Base-by-base conservation (phyloP, 2,113 vertebrate species). In the Lutjanus erythropterus region DNA sequence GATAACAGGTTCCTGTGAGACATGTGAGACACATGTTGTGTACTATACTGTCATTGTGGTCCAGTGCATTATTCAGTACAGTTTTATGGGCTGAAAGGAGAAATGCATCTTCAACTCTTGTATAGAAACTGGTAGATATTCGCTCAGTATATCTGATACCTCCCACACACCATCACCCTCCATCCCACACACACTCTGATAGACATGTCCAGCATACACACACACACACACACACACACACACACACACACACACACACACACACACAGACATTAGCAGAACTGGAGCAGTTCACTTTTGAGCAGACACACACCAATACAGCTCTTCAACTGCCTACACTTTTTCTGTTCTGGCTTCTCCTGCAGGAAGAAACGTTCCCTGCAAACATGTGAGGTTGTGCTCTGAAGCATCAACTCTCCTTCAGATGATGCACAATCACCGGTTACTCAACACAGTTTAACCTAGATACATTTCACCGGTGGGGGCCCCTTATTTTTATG, bases 121-220 rank as follows among this genome's bases (percentile, higher is more conserved):
- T 64, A 67, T 68, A 49, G 71, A 78, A 77, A 68, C 42, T 68
- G 50, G 53, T 74, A 37, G 60, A 35, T 60, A 44, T 37, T 76
- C 31, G 3, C 23, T 59, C 49, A 47, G 29, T 50, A 35, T 53
- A 67, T 60, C 31, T 52, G 27, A 46, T 37, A 71, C 64, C 59
- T 76, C 86, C 88, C 74, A 88, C 88, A 70, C 75, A 65, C 23
- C 50, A 74, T 77, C 66, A 67, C 71, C 84, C 65, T 73, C 15
- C 42, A 62, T 46, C 81, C 78, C 75, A 89, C 87, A 73, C 75
- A 69, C 74, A 47, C 83, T 55, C 23, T 1, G 19, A 58, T 62
- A 75, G 37, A 69, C 70, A 61, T 49, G 12, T 72, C 56, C 75
- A 50, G 55, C 67, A 49, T 37, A 23, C 21, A 79, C 46, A 59